Conservation (phyloP, 2,797 vertebrate genomes). For the Peromyscus nudipes region DNA sequence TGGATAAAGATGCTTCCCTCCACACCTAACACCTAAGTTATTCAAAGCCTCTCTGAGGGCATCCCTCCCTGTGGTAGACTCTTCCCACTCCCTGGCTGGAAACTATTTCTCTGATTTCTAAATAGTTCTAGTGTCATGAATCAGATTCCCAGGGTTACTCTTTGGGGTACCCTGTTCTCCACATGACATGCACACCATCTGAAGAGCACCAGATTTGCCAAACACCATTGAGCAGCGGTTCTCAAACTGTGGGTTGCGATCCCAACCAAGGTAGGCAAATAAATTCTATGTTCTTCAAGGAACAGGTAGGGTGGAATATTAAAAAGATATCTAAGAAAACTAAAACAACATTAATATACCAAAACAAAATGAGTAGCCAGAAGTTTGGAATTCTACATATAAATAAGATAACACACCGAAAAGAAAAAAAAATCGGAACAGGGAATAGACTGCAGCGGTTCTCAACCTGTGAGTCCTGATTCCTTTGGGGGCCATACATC, state of each 20-base stretch:
- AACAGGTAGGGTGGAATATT: background rate
- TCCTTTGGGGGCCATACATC: background rate
- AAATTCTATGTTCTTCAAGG: background rate
- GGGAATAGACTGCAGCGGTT: background rate
- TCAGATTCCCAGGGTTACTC: background rate
- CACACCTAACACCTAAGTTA: background rate
- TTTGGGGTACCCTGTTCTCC: background rate
- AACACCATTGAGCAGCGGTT: background rate
- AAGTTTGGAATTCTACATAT: background rate
- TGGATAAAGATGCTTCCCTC: background rate
- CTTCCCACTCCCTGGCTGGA: background rate
- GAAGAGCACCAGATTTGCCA: background rate
- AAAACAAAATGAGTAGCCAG: background rate
- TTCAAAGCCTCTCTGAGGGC: background rate
- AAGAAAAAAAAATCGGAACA: background rate
- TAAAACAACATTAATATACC: constrained; percentile 1
- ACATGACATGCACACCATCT: background rate
- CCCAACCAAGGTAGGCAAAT: background rate
- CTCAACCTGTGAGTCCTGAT: background rate
- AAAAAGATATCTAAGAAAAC: constrained; percentile 1
- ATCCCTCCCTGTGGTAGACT: background rate
- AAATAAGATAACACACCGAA: background rate
- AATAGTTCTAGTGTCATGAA: background rate
- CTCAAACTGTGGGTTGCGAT: background rate
- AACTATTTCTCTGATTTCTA: background rate